Evolutionary conservation across 2,888 invertebrate species (phyloP).

Genomic region (Smittia sp.): DNA sequence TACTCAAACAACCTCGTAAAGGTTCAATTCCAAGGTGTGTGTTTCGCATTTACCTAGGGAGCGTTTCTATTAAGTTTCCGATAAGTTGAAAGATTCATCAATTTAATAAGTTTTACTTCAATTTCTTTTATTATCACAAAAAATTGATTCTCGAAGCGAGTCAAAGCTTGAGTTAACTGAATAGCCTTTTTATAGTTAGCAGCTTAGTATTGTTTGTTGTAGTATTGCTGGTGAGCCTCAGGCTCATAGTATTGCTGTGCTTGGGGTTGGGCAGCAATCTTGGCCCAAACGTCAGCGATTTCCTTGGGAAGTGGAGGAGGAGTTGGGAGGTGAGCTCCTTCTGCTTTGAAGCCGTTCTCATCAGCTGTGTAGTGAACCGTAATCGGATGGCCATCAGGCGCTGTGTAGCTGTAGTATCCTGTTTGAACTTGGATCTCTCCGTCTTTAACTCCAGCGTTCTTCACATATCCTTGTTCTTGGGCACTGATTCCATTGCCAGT

Average conservation of each 20-base stretch:
- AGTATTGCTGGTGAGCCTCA: constrained; percentile 20
- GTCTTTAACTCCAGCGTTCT: constrained; percentile 66
- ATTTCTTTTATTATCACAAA: constrained; percentile 20
- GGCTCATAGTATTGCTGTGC: constrained; percentile 12
- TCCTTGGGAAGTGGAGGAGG: constrained; percentile 73
- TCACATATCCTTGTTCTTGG: constrained; percentile 68
- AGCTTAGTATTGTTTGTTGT: background rate
- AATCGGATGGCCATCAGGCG: constrained; percentile 69
- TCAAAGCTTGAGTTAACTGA: background rate
- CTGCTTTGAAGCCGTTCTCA: constrained; percentile 61
- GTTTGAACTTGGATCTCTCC: constrained; percentile 66
- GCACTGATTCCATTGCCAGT: constrained; percentile 72
- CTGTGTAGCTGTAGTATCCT: constrained; percentile 68
- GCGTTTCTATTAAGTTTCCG: no score
- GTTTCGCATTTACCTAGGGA: no score
- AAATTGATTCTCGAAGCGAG: background rate
- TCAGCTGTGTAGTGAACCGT: constrained; percentile 67
- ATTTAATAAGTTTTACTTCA: no score
- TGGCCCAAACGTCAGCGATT: constrained; percentile 48
- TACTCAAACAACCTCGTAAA: no score
- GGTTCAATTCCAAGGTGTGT: no score
- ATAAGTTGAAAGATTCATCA: no score
- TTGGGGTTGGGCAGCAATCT: constrained; percentile 47
- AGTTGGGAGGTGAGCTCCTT: constrained; percentile 73
- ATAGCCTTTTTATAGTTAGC: background rate